These are phyloP conservation scores for Apodemia zela DNA, from an alignment of 2,888 invertebrate species.

Conservation along the genomic window DNA sequence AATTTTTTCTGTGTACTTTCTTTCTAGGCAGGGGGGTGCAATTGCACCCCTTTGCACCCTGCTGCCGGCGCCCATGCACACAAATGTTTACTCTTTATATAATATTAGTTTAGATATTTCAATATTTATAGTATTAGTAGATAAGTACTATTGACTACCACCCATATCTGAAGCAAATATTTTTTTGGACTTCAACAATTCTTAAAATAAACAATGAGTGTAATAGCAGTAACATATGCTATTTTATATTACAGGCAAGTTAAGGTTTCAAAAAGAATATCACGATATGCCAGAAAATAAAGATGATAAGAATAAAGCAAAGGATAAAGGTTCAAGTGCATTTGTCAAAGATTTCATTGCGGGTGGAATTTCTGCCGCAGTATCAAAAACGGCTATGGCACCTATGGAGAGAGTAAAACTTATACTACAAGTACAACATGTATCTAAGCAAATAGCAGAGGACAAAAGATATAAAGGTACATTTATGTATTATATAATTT, in stretches of 20 bases:
- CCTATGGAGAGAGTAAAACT: conserved; percentile 97
- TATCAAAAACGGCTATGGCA: conserved; percentile 96
- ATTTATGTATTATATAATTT: background rate
- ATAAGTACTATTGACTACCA: too few species aligned
- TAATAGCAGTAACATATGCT: background rate
- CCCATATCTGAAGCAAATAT: too few species aligned
- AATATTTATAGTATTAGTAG: too few species aligned
- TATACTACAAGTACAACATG: conserved; percentile 95
- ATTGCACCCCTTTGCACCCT: too few species aligned
- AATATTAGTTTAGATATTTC: too few species aligned
- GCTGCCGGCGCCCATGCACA: too few species aligned
- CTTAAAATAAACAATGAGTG: too few species aligned
- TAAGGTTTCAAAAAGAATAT: conserved; percentile 22
- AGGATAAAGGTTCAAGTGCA: conserved; percentile 70
- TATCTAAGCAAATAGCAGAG: conserved; percentile 92
- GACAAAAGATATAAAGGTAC: conserved; percentile 93
- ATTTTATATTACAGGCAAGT: conserved; percentile 22
- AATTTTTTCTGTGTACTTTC: too few species aligned
- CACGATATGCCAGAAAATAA: conserved; percentile 36
- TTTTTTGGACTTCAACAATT: too few species aligned
- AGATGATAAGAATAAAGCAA: conserved; percentile 34
- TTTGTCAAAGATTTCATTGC: conserved; percentile 95
- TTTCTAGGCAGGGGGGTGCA: too few species aligned
- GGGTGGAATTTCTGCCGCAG: conserved; percentile 95
- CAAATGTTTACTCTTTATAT: too few species aligned